Conservation (phyloP, 30 jellyfish, hydroid and myxozoan species). For the Cassiopea xamachana region DNA sequence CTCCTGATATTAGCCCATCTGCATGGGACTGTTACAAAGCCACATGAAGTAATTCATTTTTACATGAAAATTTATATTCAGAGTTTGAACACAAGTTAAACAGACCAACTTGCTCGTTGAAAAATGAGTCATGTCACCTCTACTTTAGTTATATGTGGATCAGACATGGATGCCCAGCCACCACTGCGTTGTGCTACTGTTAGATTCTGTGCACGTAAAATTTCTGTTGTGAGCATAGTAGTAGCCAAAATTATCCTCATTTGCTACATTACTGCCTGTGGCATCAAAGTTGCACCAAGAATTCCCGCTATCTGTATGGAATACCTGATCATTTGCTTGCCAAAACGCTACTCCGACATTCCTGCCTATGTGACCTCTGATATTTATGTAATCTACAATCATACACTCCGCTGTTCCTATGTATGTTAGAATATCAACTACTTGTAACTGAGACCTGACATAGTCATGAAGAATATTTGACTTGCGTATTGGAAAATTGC, state of each 20-base stretch:
- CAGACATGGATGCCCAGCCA: background rate
- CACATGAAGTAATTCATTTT: too few species aligned
- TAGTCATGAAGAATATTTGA: background rate
- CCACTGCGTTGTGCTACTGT: background rate
- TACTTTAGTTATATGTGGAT: too few species aligned
- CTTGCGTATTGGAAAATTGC: background rate
- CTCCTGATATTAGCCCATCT: too few species aligned
- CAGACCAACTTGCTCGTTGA: too few species aligned
- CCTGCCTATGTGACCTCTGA: background rate
- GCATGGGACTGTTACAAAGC: too few species aligned
- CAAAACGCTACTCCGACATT: background rate
- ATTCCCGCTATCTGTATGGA: background rate
- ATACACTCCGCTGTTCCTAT: background rate
- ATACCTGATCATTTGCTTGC: background rate
- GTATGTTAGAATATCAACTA: slow-evolving; percentile 4
- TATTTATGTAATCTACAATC: background rate
- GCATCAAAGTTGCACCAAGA: background rate
- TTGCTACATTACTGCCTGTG: background rate
- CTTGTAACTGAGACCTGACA: slow-evolving; percentile 1
- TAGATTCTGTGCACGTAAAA: background rate
- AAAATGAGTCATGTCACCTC: too few species aligned
- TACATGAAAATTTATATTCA: too few species aligned
- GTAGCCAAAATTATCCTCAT: background rate
- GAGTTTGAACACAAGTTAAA: too few species aligned
- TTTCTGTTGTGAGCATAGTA: background rate